Evolutionary conservation across 2,113 vertebrate genomes (phyloP).

Genomic region (Lutjanus erythropterus): DNA sequence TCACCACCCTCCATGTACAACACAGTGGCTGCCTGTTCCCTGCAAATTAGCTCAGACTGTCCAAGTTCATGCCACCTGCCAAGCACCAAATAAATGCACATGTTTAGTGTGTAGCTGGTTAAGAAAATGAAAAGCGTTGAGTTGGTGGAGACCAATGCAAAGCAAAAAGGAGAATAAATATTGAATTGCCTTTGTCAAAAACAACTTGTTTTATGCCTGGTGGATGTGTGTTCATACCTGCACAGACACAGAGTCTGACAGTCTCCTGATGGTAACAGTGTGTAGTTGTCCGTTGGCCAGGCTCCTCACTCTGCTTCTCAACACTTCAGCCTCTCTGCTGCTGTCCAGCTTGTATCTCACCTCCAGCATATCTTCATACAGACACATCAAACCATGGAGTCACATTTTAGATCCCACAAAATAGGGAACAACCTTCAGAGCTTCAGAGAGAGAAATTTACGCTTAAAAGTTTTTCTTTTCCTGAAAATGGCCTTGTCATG

Average conservation of each 20-base stretch:
- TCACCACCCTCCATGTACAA: not conserved
- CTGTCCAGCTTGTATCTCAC: constrained; percentile 78
- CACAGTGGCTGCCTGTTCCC: not conserved
- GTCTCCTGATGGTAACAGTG: constrained; percentile 67
- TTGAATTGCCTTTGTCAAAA: too few species aligned
- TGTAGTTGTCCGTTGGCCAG: constrained; percentile 80
- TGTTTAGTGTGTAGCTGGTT: too few species aligned
- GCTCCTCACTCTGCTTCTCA: constrained; percentile 65
- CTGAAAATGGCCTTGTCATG: not conserved
- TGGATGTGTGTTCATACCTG: too few species aligned
- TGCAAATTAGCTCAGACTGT: not conserved
- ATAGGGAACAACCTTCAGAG: not conserved
- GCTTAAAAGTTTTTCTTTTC: not conserved
- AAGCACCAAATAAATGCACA: constrained; percentile 68
- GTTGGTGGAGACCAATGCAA: not conserved
- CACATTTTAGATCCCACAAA: not conserved
- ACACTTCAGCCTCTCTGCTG: constrained; percentile 70
- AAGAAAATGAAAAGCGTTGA: too few species aligned
- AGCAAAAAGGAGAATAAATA: constrained; percentile 1
- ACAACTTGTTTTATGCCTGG: too few species aligned
- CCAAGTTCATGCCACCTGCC: not conserved
- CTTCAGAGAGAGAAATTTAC: not conserved
- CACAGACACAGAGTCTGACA: constrained; percentile 65
- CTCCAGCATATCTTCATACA: constrained; percentile 78
- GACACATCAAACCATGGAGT: not conserved